Evolutionary conservation across 2,888 invertebrate genomes (phyloP).

Genomic region (Formica aserva): DNA sequence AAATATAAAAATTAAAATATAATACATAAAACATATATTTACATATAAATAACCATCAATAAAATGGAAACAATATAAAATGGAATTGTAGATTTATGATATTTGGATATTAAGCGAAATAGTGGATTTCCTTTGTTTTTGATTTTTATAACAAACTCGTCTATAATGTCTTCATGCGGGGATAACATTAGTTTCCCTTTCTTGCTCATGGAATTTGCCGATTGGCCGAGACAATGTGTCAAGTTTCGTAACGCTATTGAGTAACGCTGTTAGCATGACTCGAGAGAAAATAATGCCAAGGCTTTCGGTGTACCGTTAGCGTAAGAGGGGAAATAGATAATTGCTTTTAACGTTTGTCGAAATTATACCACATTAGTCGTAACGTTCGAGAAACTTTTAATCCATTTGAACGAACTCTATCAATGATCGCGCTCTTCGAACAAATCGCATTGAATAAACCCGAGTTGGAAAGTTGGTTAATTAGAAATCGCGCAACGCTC

Average conservation of each 20-base stretch:
- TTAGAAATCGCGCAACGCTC: background rate
- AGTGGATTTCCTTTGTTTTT: background rate
- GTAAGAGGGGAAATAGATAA: conserved; percentile 70
- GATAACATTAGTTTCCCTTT: conserved; percentile 12
- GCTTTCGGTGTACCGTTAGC: conserved; percentile 68
- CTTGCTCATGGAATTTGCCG: conserved; percentile 34
- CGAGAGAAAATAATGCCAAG: conserved; percentile 80
- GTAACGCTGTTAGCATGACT: conserved; percentile 70
- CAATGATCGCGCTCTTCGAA: conserved; percentile 18
- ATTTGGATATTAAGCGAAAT: background rate
- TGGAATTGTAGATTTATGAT: background rate
- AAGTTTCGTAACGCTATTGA: conserved; percentile 75
- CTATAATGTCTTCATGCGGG: background rate
- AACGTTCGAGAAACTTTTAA: background rate
- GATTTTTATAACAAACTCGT: background rate
- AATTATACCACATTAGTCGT: background rate
- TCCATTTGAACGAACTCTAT: background rate
- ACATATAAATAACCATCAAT: background rate
- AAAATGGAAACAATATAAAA: background rate
- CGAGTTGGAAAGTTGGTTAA: conserved; percentile 32
- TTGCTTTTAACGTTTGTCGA: conserved; percentile 55
- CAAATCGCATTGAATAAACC: background rate
- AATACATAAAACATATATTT: no score
- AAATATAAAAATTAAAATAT: no score
- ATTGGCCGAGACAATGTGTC: conserved; percentile 62